Base-by-base conservation (phyloP, 2,888 invertebrate species). In the Chloromyia formosa region DNA sequence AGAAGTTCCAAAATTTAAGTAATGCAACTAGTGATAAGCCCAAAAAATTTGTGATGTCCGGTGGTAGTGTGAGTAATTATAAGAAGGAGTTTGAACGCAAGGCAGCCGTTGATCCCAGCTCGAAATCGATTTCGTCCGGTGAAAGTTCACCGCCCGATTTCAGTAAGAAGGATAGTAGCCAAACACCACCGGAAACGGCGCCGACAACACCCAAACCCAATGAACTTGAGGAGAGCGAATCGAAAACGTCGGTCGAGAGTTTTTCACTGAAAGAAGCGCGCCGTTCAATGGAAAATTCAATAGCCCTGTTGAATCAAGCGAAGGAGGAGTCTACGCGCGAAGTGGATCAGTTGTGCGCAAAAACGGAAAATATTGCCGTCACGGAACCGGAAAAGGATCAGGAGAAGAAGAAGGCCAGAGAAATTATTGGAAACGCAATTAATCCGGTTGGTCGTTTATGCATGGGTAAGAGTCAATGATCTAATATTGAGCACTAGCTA, bases 71-170 rank as follows among this genome's bases (percentile, higher is more conserved):
- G 0, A 94, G 93, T 72, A 94, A 93, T 82, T 94, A 93, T 79
- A 95, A 94, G 80, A 92, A 93, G 80, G 94, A 93, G 80, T 95
- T 94, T 81, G 94, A 95, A 84, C 88, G 93, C 73, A 91, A 93
- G 83, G 92, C 93, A 0, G 92, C 91, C 66, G 27, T 7, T 35
- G 87, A 91, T 54, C 86, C 87, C 0, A 81, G 86, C 0, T 81
- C 49, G 5, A 74, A 27, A 62, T 23, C 72, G 23, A 83, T 82
- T 2, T 79, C 84, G 0, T 82, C 81, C 77, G 62, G 73, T 7
- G 77, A 75, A 20, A 77, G 74, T 9, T 18, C 53, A 16, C 56
- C 60, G 18, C 79, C 82, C 64, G 79, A 12, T n/a, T 40, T 18
- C 22, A 54, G 10, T 2, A 18, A 58, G n/a, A 75, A 76, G 56